Evolutionary conservation across 2,113 vertebrate species (phyloP), one percentile per base, ranked within the genome.

Genomic region (Delphinapterus leucas): DNA sequence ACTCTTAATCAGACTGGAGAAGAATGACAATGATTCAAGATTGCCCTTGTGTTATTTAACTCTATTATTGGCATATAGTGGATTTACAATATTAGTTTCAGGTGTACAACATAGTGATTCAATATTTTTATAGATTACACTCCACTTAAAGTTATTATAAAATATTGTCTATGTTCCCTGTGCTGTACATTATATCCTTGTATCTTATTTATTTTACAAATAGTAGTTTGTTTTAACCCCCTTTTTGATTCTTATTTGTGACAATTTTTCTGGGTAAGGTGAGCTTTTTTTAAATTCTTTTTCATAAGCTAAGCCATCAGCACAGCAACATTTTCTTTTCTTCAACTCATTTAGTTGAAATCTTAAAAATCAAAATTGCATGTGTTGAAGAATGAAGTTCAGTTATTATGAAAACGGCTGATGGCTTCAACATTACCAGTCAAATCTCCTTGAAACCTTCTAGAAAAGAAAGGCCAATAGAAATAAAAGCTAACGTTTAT

Each of bases 321-420:
- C 4, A 67, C 31, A 90, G 14, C 55, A 60, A 77, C 21, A 88
- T 63, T 73, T 90, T 81, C 55, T 86, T 85, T 58, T 74, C 38
- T 95, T 89, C 38, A 92, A 58, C 2, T 80, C 41, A 83, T 82
- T 71, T 84, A 83, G 33, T 60, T 84, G 23, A 92, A 92, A 90
- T 89, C 47, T 97, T 86, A 90, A 95, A 93, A 81, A 74, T 77
- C 23, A 28, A 96, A 97, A 87, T 84, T 58, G 41, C 41, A 73
- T 6, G 4, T 68, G 21, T 44, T 74, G 3, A 82, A 80, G 70
- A 96, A 88, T 71, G 73, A 85, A 93, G 49, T 80, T 82, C 18
- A 61, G 28, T 92, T 95, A 71, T 63, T 92, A 71, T 58, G 49
- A 92, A 65, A 96, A 79, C 79, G 74, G 58, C 31, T 38, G 21